Conservation (phyloP, 2,113 vertebrate species). For the Dendrocopos noguchii region DNA sequence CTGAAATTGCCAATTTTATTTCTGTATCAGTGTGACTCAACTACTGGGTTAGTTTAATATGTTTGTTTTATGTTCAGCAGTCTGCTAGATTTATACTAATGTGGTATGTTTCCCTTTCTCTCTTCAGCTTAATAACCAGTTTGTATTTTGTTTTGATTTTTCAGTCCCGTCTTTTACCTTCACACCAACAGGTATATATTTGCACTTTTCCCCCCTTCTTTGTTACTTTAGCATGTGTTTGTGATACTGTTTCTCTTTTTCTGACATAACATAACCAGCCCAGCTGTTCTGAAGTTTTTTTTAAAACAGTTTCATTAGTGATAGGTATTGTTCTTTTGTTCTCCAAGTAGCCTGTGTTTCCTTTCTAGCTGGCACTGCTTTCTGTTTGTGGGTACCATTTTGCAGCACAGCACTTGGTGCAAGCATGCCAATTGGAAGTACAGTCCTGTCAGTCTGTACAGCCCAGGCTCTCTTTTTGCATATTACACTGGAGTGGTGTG, state of each 20-base stretch:
- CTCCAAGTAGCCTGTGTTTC: background rate
- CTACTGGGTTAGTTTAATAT: slow-evolving; percentile 70
- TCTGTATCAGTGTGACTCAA: slow-evolving; percentile 63
- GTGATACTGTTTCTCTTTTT: slow-evolving; percentile 65
- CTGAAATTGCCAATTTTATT: slow-evolving; percentile 57
- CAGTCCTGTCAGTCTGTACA: background rate
- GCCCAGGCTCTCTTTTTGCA: background rate
- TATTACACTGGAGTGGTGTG: background rate
- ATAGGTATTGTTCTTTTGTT: slow-evolving; percentile 10
- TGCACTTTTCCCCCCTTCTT: slow-evolving; percentile 78
- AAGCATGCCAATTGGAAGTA: background rate
- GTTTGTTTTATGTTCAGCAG: slow-evolving; percentile 79
- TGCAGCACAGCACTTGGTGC: background rate
- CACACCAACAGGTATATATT: slow-evolving; percentile 97
- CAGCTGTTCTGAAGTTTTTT: background rate
- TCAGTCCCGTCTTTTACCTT: slow-evolving; percentile 99
- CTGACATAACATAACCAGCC: slow-evolving; percentile 67
- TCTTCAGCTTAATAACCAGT: slow-evolving; percentile 87
- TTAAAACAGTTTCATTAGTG: background rate
- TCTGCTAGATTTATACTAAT: slow-evolving; percentile 85
- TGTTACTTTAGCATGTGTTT: slow-evolving; percentile 77
- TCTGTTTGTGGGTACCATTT: background rate
- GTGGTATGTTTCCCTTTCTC: slow-evolving; percentile 82
- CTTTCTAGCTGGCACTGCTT: background rate
- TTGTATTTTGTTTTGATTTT: slow-evolving; percentile 85